Percentiles rank a stretch among this genome's conserved stretches.
Evolutionary conservation across 2,888 invertebrate genomes (phyloP).

Genomic region (Xestoiulus laeticollis): DNA sequence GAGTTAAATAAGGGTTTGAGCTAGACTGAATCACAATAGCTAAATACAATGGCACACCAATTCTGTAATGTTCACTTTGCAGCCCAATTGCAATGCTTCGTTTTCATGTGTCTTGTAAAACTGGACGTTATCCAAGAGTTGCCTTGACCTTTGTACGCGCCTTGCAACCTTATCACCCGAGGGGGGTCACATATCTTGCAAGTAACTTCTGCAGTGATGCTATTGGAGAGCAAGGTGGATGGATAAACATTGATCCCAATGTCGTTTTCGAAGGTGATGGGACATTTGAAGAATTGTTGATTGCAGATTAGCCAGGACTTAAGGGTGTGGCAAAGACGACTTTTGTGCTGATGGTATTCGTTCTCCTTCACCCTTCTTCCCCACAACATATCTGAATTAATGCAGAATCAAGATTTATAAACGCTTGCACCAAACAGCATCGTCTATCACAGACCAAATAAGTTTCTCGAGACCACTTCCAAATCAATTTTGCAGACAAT

Average conservation of each 20-base stretch:
- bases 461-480: constrained; percentile 7
- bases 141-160: background rate
- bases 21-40: background rate
- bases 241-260: background rate
- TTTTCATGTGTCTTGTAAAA: constrained; percentile 36
- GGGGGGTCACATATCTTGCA: constrained; percentile 40
- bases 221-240: background rate
- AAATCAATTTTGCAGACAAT: background rate
- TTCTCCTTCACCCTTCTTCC: constrained; percentile 29
- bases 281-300: constrained; percentile 22
- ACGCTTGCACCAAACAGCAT: constrained; percentile 12
- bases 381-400: constrained; percentile 6
- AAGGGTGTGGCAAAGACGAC: background rate
- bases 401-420: background rate
- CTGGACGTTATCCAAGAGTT: constrained; percentile 11
- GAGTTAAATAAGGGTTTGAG: background rate
- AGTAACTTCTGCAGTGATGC: constrained; percentile 19
- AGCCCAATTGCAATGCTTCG: constrained; percentile 27
- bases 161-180: background rate
- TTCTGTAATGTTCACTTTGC: background rate
- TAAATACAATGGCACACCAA: background rate
- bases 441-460: background rate
- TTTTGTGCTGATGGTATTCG: background rate
- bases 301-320: constrained; percentile 24
- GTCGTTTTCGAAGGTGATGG: constrained; percentile 3